These are phyloP conservation scores for Micromys minutus DNA, from an alignment of 2,113 vertebrate genomes.

Conservation along the genomic window DNA sequence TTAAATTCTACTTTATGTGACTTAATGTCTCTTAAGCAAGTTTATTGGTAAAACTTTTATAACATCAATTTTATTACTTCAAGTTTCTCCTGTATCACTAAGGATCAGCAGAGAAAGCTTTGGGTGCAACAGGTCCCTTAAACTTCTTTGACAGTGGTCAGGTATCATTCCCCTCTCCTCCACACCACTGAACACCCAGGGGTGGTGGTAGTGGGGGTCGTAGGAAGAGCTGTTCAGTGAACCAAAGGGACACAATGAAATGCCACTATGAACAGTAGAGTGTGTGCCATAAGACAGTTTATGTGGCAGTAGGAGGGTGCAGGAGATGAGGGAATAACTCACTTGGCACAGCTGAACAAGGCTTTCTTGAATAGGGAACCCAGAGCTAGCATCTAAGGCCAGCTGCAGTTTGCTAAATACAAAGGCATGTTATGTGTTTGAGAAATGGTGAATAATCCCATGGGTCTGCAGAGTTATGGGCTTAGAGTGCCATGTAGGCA, in stretches of 20 bases:
- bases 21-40: neutral
- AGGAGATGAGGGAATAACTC: neutral
- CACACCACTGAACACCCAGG: neutral
- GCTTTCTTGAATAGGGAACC: neutral
- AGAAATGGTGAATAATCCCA: neutral
- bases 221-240: neutral
- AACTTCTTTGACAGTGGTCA: neutral
- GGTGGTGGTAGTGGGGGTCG: too few relatives aligned
- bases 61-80: neutral
- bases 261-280: neutral
- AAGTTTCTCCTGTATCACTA: neutral
- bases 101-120: neutral
- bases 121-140: accelerated
- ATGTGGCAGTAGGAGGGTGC: neutral
- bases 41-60: neutral
- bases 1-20: neutral
- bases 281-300: neutral
- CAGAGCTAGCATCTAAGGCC: neutral
- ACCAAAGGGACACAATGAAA: neutral
- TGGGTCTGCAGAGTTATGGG: too few relatives aligned
- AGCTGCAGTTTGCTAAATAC: neutral
- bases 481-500: neutral
- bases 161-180: too few relatives aligned
- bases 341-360: neutral
- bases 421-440: neutral